Conservation (phyloP, 2,797 vertebrate genomes). For the Lacerta agilis region DNA sequence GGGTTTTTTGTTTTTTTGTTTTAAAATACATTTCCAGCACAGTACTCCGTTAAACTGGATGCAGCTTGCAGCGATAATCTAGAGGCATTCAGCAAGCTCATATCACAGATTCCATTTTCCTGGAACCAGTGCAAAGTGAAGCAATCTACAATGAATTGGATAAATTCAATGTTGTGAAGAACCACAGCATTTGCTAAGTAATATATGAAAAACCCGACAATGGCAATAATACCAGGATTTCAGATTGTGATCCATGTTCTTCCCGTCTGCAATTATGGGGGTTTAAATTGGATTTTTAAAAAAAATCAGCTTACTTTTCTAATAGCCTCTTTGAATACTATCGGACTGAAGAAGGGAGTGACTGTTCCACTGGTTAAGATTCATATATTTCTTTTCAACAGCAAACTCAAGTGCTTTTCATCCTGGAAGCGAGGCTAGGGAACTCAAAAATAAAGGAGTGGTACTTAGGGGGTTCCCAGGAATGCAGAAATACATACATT, state of each 20-base stretch:
- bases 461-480: neutral
- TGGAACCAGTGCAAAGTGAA: constrained; percentile 5
- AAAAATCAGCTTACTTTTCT: neutral
- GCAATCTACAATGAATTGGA: constrained; percentile 8
- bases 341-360: neutral
- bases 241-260: neutral
- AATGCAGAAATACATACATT: neutral
- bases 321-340: neutral
- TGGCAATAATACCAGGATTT: neutral
- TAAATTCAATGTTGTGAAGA: constrained; percentile 10
- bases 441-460: neutral
- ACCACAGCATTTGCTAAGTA: neutral
- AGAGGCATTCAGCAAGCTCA: neutral
- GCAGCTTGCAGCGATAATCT: neutral
- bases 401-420: neutral
- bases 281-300: neutral
- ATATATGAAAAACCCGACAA: neutral
- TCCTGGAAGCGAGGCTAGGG: neutral
- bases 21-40: too few relatives aligned
- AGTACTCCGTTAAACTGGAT: neutral
- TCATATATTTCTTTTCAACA: neutral
- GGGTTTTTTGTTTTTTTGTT: too few relatives aligned
- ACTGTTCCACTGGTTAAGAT: neutral
- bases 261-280: neutral
- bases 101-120: neutral